phyloP scores from a whole-genome alignment of 2,888 invertebrate species.

The Ecliptopera silaceata region DNA sequence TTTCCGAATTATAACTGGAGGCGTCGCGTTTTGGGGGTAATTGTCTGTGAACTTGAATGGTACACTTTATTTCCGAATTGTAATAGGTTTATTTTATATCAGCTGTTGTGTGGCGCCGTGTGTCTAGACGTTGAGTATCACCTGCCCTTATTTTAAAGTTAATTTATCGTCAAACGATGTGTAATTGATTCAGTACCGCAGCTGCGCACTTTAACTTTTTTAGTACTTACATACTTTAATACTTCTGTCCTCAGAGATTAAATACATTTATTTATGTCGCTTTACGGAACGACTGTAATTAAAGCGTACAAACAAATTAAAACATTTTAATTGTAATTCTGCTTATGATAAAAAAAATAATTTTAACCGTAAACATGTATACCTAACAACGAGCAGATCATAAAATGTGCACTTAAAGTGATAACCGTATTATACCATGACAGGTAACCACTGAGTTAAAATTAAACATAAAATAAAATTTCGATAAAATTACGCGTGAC shows the following conservation, averaged over 20 bases:
- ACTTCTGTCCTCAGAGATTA: conserved; percentile 18
- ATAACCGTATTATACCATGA: conserved; percentile 28
- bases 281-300: not conserved
- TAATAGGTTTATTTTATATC: conserved; percentile 37
- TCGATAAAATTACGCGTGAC: conserved; percentile 22
- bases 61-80: conserved; percentile 22
- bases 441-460: conserved; percentile 27
- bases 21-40: conserved; percentile 55
- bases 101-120: conserved; percentile 49
- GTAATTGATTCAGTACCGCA: conserved; percentile 44
- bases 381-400: conserved; percentile 27
- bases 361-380: conserved; percentile 19
- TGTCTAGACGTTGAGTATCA: conserved; percentile 39
- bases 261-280: not conserved
- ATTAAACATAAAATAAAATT: conserved; percentile 36
- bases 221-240: conserved; percentile 18
- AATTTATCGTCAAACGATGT: conserved; percentile 46
- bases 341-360: not conserved
- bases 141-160: conserved; percentile 45
- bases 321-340: not conserved
- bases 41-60: conserved; percentile 59
- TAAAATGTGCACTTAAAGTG: conserved; percentile 35
- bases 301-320: not conserved
- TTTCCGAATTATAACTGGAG: conserved; percentile 55
- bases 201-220: conserved; percentile 35